phyloP scores from a whole-genome alignment of 2,797 vertebrate species.

The Sarcophilus harrisii region DNA sequence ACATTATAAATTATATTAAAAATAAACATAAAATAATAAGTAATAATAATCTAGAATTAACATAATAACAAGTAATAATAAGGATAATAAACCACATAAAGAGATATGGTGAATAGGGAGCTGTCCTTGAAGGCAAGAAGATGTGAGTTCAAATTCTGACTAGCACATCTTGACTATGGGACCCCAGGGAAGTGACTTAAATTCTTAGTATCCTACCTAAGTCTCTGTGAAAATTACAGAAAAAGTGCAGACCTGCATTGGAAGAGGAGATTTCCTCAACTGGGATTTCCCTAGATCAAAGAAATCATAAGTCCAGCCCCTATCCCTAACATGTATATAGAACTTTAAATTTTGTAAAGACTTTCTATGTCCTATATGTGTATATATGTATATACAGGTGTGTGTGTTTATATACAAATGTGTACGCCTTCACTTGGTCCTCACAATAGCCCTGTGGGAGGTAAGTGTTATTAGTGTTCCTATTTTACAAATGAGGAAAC shows the following conservation, averaged over 20 bases:
- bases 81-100: not conserved
- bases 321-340: not conserved
- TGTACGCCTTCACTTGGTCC: not conserved
- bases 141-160: not conserved
- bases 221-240: not conserved
- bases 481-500: not conserved
- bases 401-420: not conserved
- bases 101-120: not conserved
- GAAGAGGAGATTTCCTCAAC: not conserved
- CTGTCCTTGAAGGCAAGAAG: not conserved
- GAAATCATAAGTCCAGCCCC: not conserved
- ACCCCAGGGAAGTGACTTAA: not conserved
- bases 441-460: not conserved
- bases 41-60: not conserved
- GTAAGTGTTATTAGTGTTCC: not conserved
- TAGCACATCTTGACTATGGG: not conserved
- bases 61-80: not conserved
- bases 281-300: not conserved
- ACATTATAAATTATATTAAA: too few species aligned
- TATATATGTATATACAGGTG: too few species aligned
- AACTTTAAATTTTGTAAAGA: not conserved
- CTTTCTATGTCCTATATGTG: not conserved
- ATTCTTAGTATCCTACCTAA: not conserved
- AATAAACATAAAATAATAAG: too few species aligned
- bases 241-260: not conserved